Evolutionary conservation across 1,140 invertebrate species (phyloP), one percentile per base, ranked within the genome.

Genomic region (Microvelia longipes): DNA sequence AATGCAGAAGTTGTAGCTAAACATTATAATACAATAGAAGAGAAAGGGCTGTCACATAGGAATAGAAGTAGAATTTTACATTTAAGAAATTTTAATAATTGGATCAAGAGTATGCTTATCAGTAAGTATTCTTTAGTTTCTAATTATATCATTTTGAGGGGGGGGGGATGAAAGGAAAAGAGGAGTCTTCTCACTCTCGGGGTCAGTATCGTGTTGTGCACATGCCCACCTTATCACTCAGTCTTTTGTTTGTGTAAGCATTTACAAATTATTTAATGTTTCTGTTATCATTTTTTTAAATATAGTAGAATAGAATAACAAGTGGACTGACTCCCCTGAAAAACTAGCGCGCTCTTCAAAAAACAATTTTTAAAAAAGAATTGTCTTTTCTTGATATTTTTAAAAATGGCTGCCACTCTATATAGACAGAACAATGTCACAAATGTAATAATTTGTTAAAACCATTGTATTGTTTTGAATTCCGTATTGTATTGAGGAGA

Each of bases 81-180:
- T 77, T 84, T 98, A 81, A 84, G 97, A 73, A 98, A 98, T 81
- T 97, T 98, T 77, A 98, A 99, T 79, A 99, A 99, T 80, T 99
- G 96, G 96, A 89, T 98, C 11, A 99, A 99, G 82, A 90, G 92
- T 79, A 92, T 94, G 82, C 81, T 97, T 0, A 98, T 99, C 75
- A 86, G 86, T 87, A 78, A 82, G 78, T 79, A 71, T 60, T 63
- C 60, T 24, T 64, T 11, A 11, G 35, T 50, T 11, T 50, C 19
- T 11, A 5, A 19, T 50, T 50, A 5, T 19, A 19, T 50, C n/a
- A n/a, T n/a, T n/a, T n/a, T n/a, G n/a, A n/a, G n/a, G n/a, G n/a
- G n/a, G n/a, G n/a, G n/a, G 69, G 5, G 11, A 28, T 30, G 24
- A 66, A 29, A n/a, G 11, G 28, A 13, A 27, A 60, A 67, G 14